These are phyloP conservation scores for Lymantria dispar DNA, from an alignment of 2,888 invertebrate genomes.

Conservation along the genomic window DNA sequence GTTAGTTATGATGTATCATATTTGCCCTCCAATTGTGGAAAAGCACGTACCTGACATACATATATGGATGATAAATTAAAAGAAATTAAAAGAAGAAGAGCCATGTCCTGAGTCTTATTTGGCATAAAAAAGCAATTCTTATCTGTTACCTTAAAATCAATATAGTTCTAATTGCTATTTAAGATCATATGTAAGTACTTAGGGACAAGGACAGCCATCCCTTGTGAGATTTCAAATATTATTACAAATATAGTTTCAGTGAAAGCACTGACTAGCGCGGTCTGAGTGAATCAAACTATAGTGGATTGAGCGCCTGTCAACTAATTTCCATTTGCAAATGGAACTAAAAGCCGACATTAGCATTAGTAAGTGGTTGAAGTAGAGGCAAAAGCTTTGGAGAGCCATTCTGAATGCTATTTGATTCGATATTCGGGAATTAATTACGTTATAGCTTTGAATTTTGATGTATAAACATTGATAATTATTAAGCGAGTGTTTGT, in stretches of 20 bases:
- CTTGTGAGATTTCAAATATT: conserved; percentile 22
- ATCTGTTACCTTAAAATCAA: not conserved
- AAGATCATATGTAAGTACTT: not conserved
- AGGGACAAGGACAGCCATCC: conserved; percentile 3
- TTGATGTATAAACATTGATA: conserved; percentile 17
- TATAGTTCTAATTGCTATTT: not conserved
- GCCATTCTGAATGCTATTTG: conserved; percentile 60
- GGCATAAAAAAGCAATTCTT: not conserved
- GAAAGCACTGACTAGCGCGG: conserved; percentile 11
- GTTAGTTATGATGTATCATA: no score
- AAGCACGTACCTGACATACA: no score
- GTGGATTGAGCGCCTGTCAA: conserved; percentile 43
- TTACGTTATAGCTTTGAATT: conserved; percentile 39
- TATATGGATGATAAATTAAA: no score
- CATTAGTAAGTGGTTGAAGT: conserved; percentile 58
- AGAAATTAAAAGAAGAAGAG: no score
- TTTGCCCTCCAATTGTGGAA: no score
- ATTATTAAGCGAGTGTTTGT: not conserved
- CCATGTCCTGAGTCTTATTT: no score
- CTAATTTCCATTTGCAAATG: conserved; percentile 70
- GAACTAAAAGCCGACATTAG: conserved; percentile 68
- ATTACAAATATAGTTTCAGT: conserved; percentile 10
- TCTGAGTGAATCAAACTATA: conserved; percentile 45
- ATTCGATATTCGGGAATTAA: conserved; percentile 50
- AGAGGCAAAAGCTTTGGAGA: conserved; percentile 49